These are phyloP conservation scores for Fistularia tabacaria DNA, from an alignment of 2,797 vertebrate genomes.

Conservation along the genomic window DNA sequence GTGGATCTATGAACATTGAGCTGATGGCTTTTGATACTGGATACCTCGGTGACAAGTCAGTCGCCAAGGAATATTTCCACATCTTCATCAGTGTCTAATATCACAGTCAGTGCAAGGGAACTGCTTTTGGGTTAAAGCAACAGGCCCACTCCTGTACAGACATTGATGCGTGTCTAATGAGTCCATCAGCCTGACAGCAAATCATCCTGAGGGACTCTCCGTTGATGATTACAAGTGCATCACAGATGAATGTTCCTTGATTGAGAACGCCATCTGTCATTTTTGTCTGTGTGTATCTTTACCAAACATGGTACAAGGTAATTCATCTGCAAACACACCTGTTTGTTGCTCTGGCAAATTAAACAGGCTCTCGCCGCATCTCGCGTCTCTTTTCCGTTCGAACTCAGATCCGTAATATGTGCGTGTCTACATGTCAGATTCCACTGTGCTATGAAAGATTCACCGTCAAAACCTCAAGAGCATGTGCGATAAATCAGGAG, in stretches of 20 bases:
- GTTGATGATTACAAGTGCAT: conserved; percentile 42
- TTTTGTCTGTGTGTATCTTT: conserved; percentile 43
- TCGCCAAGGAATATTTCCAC: conserved; percentile 21
- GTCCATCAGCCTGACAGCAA: conserved; percentile 64
- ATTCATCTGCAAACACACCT: conserved; percentile 50
- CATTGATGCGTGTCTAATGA: conserved; percentile 63
- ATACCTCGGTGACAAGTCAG: conserved; percentile 10
- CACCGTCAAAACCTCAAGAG: conserved; percentile 25
- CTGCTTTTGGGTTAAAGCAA: conserved; percentile 48
- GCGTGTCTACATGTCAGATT: conserved; percentile 16
- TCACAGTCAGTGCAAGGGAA: conserved; percentile 25
- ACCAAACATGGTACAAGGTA: conserved; percentile 29
- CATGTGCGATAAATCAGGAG: conserved; percentile 19
- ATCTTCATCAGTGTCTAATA: conserved; percentile 53
- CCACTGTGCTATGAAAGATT: conserved; percentile 53
- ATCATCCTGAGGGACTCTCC: conserved; percentile 47
- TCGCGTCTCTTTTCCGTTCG: conserved; percentile 6
- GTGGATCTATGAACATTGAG: conserved; percentile 9
- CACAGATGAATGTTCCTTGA: conserved; percentile 47
- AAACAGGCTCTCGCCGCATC: conserved; percentile 12
- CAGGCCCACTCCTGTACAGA: conserved; percentile 43
- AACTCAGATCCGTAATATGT: background rate
- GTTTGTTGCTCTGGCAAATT: conserved; percentile 46
- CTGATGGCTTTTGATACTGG: background rate
- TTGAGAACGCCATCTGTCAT: conserved; percentile 65